phyloP scores from a whole-genome alignment of 1,140 invertebrate species.

The Rhopalosiphum maidis region DNA sequence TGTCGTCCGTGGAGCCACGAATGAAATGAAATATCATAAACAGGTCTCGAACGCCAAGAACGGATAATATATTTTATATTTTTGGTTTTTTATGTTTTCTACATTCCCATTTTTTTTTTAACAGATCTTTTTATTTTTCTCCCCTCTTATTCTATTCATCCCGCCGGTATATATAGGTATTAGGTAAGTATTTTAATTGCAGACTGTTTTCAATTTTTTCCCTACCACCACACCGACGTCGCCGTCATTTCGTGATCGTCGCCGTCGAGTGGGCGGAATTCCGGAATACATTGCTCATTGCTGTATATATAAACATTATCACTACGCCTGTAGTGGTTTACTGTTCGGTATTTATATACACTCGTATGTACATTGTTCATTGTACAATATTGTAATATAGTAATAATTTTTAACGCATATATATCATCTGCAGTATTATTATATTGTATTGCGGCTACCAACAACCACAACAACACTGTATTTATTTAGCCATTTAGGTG shows the following conservation, averaged over 20 bases:
- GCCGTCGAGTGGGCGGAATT: constrained; percentile 30
- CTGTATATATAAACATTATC: not conserved
- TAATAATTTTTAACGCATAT: not conserved
- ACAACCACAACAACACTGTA: not conserved
- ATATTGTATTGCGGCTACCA: not conserved
- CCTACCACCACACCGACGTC: not conserved
- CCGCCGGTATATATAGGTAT: not conserved
- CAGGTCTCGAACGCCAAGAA: constrained; percentile 39
- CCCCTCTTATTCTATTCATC: not conserved
- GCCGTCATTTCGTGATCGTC: not conserved
- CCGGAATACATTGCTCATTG: not conserved
- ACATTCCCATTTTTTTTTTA: not conserved
- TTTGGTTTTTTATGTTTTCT: constrained; percentile 15
- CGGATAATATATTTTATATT: constrained; percentile 42
- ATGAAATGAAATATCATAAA: constrained; percentile 56
- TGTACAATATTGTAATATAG: not conserved
- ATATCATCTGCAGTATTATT: not conserved
- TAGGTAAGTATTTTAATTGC: constrained; percentile 32
- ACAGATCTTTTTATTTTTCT: not conserved
- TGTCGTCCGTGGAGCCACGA: constrained; percentile 25
- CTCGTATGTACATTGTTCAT: not conserved
- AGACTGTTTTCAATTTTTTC: not conserved
- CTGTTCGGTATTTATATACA: not conserved
- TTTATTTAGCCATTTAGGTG: not conserved
- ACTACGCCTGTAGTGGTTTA: not conserved